These are phyloP conservation scores for Escarpia spicata DNA, from an alignment of 2,888 invertebrate species.

Conservation along the genomic window DNA sequence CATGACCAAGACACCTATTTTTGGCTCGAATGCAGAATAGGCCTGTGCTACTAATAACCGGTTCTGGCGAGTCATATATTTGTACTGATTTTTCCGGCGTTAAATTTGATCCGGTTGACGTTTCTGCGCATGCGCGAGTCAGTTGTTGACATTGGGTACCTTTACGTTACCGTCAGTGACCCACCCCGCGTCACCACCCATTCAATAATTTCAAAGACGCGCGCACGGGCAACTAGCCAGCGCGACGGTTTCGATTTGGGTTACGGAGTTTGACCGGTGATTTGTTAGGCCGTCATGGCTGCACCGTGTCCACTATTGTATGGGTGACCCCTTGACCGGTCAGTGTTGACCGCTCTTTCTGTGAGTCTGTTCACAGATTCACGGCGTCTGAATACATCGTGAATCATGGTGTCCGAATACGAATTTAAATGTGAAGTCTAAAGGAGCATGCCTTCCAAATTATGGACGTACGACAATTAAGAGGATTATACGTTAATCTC, in stretches of 20 bases:
- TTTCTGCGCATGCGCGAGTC: too few relatives aligned
- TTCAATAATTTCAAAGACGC: too few relatives aligned
- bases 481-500: background rate
- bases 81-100: too few relatives aligned
- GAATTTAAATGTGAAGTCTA: background rate
- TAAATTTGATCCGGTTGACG: too few relatives aligned
- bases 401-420: background rate
- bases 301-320: background rate
- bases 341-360: background rate
- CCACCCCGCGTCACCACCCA: too few relatives aligned
- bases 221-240: background rate
- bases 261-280: conserved; percentile 21
- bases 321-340: conserved; percentile 17
- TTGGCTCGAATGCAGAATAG: too few relatives aligned
- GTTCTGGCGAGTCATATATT: too few relatives aligned
- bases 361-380: background rate
- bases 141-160: too few relatives aligned
- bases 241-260: background rate
- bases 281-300: background rate
- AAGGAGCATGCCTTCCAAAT: background rate
- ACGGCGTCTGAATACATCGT: background rate
- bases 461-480: conserved; percentile 5
- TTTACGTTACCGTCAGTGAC: too few relatives aligned
- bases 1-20: too few relatives aligned
- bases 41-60: too few relatives aligned